Conservation (phyloP, 2,888 invertebrate species). For the Apoderus coryli region DNA sequence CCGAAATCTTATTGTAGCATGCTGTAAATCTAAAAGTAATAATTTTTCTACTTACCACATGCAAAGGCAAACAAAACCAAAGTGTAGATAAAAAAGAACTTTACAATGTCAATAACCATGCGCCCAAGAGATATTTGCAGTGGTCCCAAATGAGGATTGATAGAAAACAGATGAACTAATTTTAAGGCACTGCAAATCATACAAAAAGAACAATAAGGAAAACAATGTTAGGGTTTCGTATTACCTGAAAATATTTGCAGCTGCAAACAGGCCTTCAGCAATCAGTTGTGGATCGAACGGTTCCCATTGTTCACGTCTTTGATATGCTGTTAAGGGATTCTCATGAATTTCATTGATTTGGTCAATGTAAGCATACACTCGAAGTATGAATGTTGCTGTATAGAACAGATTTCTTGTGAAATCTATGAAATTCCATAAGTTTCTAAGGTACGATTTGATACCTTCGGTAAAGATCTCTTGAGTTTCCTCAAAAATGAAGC, state of each 20-base stretch:
- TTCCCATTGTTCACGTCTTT: conserved; percentile 77
- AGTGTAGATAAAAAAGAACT: conserved; percentile 91
- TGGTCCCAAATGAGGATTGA: conserved; percentile 92
- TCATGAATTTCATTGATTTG: conserved; percentile 52
- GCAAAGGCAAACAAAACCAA: conserved; percentile 90
- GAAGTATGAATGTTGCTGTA: conserved; percentile 51
- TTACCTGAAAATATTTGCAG: conserved; percentile 82
- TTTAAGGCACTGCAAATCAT: conserved; percentile 60
- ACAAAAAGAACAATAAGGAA: not conserved
- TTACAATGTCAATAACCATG: conserved; percentile 89
- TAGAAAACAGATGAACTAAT: conserved; percentile 91
- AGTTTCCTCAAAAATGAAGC: conserved; percentile 85
- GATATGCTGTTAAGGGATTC: conserved; percentile 55
- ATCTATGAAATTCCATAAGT: conserved; percentile 96
- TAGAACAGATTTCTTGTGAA: conserved; percentile 83
- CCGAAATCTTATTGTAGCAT: too few relatives aligned
- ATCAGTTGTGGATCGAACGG: conserved; percentile 89
- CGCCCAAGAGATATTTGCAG: conserved; percentile 87
- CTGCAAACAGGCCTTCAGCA: conserved; percentile 85
- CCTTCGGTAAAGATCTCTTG: conserved; percentile 83
- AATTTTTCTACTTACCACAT: conserved; percentile 74
- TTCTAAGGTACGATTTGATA: conserved; percentile 70
- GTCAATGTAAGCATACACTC: conserved; percentile 59
- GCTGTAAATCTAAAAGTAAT: too few relatives aligned
- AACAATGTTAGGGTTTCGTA: not conserved